Percentiles rank a stretch among this genome's conserved stretches.
Conservation (phyloP, 1,140 invertebrate genomes). For the Piezodorus guildinii region DNA sequence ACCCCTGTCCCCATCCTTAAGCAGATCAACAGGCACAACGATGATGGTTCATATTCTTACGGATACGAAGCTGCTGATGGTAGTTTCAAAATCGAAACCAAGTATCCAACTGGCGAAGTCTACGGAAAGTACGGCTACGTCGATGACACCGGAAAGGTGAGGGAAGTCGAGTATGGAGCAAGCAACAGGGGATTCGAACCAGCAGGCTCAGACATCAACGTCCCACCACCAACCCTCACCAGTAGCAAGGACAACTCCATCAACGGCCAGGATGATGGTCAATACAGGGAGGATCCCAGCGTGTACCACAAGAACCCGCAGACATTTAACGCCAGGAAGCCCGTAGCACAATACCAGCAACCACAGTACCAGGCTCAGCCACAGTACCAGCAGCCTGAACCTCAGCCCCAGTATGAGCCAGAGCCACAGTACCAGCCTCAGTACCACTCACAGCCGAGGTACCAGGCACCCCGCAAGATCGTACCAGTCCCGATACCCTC, state of each 20-base stretch:
- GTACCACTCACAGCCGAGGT: slow-evolving; percentile 14
- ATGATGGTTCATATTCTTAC: slow-evolving; percentile 75
- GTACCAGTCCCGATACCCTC: neutral
- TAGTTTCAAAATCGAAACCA: slow-evolving; percentile 85
- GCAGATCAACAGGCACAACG: slow-evolving; percentile 63
- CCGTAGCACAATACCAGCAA: slow-evolving; percentile 30
- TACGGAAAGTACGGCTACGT: slow-evolving; percentile 73
- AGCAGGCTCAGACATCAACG: slow-evolving; percentile 61
- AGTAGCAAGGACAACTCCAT: slow-evolving; percentile 32
- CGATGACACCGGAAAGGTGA: slow-evolving; percentile 55
- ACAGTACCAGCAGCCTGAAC: neutral
- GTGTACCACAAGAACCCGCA: slow-evolving; percentile 61
- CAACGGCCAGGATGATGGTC: slow-evolving; percentile 54
- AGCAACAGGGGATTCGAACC: slow-evolving; percentile 61
- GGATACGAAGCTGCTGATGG: slow-evolving; percentile 82
- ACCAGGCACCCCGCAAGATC: neutral
- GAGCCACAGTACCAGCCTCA: slow-evolving; percentile 17
- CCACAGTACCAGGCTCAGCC: slow-evolving; percentile 13
- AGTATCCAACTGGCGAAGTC: slow-evolving; percentile 67
- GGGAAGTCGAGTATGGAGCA: slow-evolving; percentile 68
- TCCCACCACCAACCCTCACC: slow-evolving; percentile 56
- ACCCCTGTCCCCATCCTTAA: slow-evolving; percentile 57
- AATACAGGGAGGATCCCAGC: slow-evolving; percentile 68
- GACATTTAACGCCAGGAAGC: slow-evolving; percentile 27
- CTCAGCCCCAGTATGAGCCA: neutral